phyloP scores from a whole-genome alignment of 1,140 invertebrate species.

The Manduca sexta region DNA sequence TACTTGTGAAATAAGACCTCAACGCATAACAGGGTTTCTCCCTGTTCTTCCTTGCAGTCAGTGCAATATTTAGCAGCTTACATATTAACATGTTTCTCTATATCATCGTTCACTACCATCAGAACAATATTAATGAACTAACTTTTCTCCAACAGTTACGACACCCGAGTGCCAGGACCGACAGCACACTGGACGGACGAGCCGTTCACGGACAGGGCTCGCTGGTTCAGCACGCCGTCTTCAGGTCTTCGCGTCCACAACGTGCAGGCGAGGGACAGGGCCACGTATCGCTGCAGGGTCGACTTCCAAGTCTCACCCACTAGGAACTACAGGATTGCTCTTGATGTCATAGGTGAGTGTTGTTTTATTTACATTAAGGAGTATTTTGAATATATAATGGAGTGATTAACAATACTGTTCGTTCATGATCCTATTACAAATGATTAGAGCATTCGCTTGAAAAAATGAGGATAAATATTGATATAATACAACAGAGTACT shows the following conservation, averaged over 20 bases:
- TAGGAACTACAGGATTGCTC: conserved; percentile 84
- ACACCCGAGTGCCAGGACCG: conserved; percentile 74
- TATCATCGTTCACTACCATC: no score
- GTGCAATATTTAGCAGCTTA: no score
- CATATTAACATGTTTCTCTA: no score
- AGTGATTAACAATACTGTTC: no score
- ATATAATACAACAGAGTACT: no score
- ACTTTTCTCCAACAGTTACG: conserved; percentile 73
- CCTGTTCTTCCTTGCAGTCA: no score
- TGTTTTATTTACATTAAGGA: background rate
- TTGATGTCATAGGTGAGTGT: conserved; percentile 87
- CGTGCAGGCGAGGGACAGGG: conserved; percentile 79
- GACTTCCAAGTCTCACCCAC: conserved; percentile 88
- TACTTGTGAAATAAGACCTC: no score
- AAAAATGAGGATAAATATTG: no score
- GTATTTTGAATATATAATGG: background rate
- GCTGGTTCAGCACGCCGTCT: conserved; percentile 74
- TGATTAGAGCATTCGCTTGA: no score
- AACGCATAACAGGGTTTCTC: no score
- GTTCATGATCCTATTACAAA: no score
- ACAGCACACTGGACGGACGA: conserved; percentile 77
- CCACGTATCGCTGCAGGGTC: conserved; percentile 84
- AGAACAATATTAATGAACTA: no score
- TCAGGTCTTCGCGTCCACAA: conserved; percentile 78
- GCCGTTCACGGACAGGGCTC: conserved; percentile 73